Evolutionary conservation across 1,140 invertebrate species (phyloP), one percentile per base, ranked within the genome.

Genomic region (Drosophila santomea): DNA sequence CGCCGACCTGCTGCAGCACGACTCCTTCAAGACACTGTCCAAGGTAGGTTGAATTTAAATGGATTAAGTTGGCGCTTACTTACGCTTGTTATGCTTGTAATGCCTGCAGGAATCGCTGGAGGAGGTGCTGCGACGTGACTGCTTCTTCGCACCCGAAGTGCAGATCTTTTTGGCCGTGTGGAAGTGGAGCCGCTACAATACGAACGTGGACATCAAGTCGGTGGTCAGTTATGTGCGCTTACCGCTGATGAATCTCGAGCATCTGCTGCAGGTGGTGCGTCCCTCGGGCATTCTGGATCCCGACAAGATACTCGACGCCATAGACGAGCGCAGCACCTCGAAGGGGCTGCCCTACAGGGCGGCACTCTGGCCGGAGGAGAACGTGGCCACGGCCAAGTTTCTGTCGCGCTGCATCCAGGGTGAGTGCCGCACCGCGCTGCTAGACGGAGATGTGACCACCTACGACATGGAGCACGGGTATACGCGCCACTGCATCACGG

Each of bases 61-160:
- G 15, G 14, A 10, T 51, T 0, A 10, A 35, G 2, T 2, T 3
- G 6, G 15, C 3, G 17, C 1, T 4, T 17, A 7, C 20, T 20
- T 1, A 20, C 20, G 2, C 20, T 20, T 11, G 1, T 17, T 17
- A 1, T 6, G 5, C 10, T 2, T 11, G 1, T 17, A 12, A 14
- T 54, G 1, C 6, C 0, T 32, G 10, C 78, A 96, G 94, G 94
- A 94, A 86, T 96, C 96, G 3, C 90, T 98, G 17, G 95, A 95
- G 78, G 96, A 97, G 90, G 93, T 99, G n/a, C 94, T 99, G 39
- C 94, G 95, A 51, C 94, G 98, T 54, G 97, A 99, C 93, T 99
- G 98, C 1, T 99, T 99, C 93, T 99, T 97, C 94, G 98, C 97
- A 0, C 95, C 96, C 4, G 98, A 99, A 93, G 97, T 98, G 25